Base-by-base conservation (phyloP, 2,888 invertebrate genomes). In the Sycophila texana region DNA sequence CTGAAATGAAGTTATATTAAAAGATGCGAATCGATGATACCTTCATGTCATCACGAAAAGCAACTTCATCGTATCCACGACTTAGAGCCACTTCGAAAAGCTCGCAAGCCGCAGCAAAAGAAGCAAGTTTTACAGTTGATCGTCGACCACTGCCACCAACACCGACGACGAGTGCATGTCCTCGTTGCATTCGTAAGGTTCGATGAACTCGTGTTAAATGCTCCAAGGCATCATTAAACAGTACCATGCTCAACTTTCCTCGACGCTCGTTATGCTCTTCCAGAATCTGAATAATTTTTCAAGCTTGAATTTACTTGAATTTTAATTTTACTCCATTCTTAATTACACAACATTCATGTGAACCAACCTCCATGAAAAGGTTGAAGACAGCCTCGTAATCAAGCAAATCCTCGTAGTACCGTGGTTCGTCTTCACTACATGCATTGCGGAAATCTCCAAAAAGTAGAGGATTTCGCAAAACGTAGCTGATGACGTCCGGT, bases 361-460 rank as follows among this genome's bases (percentile, higher is more conserved):
- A 47, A 68, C 47, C 10, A 87, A 95, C 96, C 93, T 98, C 97
- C 91, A 96, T 95, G 86, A 98, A 97, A 1, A 98, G 91, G 84
- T 94, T 95, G 88, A 94, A 96, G n/a, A 97, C 94, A 0, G 97
- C 96, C 85, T 97, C 95, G 87, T 97, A 98, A 88, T 98, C 97
- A 10, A 97, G 91, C 16, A 98, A 91, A 88, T 98, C 98, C 87
- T 98, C 98, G 86, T 98, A 98, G 84, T 94, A 94, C 77, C 98
- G 92, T 0, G 94, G 92, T 84, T 96, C 96, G 0, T 94, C 94
- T 86, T 96, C 96, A 82, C 95, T 95, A 47, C 95, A 91, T 0
- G 97, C 96, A 86, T 97, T 97, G 63, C 97, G 92, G 86, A 95
- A 98, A 88, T 98, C 98, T 0, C 98, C 98, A 87, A 95, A 98